phyloP scores from a whole-genome alignment of 2,888 invertebrate genomes.

The Noctua fimbriata region DNA sequence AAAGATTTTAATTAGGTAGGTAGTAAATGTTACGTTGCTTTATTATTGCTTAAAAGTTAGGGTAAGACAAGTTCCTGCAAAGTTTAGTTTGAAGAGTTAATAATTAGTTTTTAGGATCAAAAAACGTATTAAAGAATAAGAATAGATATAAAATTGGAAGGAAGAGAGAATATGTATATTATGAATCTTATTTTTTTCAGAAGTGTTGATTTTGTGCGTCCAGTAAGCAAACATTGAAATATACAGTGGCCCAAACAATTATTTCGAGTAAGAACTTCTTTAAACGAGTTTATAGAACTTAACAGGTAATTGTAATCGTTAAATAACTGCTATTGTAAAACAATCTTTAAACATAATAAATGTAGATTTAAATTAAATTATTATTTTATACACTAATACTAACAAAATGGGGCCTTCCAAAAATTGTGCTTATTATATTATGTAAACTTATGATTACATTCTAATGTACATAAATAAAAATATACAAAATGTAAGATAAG shows the following conservation, averaged over 20 bases:
- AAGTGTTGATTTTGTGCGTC: constrained; percentile 48
- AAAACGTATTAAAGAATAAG: neutral
- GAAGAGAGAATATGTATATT: neutral
- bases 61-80: constrained; percentile 42
- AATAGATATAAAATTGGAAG: neutral
- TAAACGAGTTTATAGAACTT: neutral
- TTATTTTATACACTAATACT: neutral
- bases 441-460: constrained; percentile 54
- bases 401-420: constrained; percentile 61
- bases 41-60: constrained; percentile 25
- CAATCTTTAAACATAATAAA: neutral
- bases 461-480: constrained; percentile 63
- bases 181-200: constrained; percentile 32
- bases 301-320: neutral
- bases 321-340: neutral
- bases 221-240: constrained; percentile 22
- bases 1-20: constrained; percentile 5
- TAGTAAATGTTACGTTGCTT: neutral
- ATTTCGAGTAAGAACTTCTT: neutral
- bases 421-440: constrained; percentile 58
- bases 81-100: constrained; percentile 14
- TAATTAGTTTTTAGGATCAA: neutral
- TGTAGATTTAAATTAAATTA: constrained; percentile 2
- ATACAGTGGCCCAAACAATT: constrained; percentile 15
- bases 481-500: constrained; percentile 64